Conservation (phyloP, 1,140 invertebrate species). For the Trachymyrmex cornetzi region DNA sequence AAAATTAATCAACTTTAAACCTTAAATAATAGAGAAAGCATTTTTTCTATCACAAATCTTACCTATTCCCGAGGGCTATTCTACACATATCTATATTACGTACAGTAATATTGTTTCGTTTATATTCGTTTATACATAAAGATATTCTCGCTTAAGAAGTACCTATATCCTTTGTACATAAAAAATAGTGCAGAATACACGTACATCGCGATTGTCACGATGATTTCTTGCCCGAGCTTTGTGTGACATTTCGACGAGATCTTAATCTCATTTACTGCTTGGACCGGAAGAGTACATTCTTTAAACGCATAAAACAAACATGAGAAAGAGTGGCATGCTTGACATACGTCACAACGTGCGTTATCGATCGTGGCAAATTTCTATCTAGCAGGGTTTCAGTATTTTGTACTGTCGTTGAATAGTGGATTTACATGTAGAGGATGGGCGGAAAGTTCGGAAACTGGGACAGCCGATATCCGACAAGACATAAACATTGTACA, state of each 20-base stretch:
- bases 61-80: not conserved
- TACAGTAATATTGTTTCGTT: conserved; percentile 37
- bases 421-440: conserved; percentile 16
- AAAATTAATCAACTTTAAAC: conserved; percentile 30
- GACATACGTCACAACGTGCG: not conserved
- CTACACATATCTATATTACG: conserved; percentile 27
- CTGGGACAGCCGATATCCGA: conserved; percentile 1
- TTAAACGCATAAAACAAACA: not conserved
- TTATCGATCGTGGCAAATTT: conserved; percentile 38
- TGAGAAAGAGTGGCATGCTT: not conserved
- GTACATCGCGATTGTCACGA: conserved; percentile 17
- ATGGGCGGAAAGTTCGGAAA: conserved; percentile 28
- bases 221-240: conserved; percentile 5
- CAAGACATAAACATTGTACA: conserved; percentile 48
- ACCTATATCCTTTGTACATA: conserved; percentile 63
- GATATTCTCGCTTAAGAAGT: conserved; percentile 62
- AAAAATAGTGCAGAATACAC: conserved; percentile 3
- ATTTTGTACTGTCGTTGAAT: conserved; percentile 41
- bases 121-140: conserved; percentile 47
- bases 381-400: conserved; percentile 34
- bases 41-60: conserved; percentile 36
- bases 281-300: not conserved
- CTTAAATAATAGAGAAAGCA: not conserved
- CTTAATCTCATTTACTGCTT: conserved; percentile 24
- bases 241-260: conserved; percentile 7